Percentiles rank a stretch among this genome's conserved stretches.
Conservation (phyloP, 2,797 vertebrate species). For the Sebastolobus altivelis region DNA sequence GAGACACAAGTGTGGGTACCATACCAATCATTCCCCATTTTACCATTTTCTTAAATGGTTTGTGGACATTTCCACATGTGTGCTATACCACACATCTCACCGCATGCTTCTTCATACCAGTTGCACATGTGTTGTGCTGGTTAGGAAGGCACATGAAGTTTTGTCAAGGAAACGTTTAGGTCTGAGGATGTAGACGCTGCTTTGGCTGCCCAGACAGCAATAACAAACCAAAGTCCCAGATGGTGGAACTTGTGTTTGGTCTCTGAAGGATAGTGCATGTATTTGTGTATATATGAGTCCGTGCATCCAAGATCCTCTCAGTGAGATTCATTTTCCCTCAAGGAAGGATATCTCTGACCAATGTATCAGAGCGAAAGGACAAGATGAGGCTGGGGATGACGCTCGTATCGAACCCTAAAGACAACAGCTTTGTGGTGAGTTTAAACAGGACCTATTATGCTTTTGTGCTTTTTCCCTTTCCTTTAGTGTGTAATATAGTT, state of each 20-base stretch:
- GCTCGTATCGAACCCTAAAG: conserved; percentile 92
- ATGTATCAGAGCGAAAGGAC: conserved; percentile 96
- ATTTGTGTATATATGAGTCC: conserved; percentile 30
- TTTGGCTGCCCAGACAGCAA: conserved; percentile 62
- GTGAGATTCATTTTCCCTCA: conserved; percentile 71
- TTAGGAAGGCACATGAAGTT: conserved; percentile 50
- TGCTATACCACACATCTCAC: conserved; percentile 61
- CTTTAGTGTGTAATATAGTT: not conserved
- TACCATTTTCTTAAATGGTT: conserved; percentile 61
- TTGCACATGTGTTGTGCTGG: conserved; percentile 61
- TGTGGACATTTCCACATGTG: conserved; percentile 78
- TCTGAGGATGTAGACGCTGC: conserved; percentile 58
- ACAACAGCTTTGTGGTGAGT: conserved; percentile 97
- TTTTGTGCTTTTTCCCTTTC: not conserved
- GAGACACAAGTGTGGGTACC: conserved; percentile 52
- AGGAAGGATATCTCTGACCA: conserved; percentile 98
- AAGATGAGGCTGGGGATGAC: conserved; percentile 99
- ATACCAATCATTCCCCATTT: conserved; percentile 74
- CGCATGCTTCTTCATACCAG: conserved; percentile 52
- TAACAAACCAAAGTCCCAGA: conserved; percentile 72
- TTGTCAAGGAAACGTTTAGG: conserved; percentile 56
- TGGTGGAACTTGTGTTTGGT: conserved; percentile 54
- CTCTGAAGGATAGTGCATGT: conserved; percentile 26
- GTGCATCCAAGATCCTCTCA: conserved; percentile 50
- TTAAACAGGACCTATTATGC: not conserved